These are phyloP conservation scores for Metellina segmentata DNA, from an alignment of 2,888 invertebrate genomes.

Conservation along the genomic window DNA sequence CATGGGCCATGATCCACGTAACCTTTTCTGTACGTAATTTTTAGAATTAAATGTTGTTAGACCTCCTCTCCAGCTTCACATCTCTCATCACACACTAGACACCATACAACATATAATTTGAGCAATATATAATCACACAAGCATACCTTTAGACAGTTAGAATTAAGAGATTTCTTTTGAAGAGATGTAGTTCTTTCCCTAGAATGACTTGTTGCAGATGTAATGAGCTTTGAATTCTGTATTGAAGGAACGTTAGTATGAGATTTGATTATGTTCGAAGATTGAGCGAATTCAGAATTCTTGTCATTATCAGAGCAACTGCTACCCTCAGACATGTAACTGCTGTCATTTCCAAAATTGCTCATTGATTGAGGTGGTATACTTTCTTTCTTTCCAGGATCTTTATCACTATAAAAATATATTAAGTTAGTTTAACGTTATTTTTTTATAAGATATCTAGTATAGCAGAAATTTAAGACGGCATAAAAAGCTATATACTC, in stretches of 20 bases:
- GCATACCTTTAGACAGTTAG: neutral
- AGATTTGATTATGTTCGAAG: neutral
- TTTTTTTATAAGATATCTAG: neutral
- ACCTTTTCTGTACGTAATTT: too few species aligned
- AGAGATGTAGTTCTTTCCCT: neutral
- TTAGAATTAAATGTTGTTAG: too few species aligned
- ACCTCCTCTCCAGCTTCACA: too few species aligned
- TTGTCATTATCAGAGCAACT: constrained; percentile 42
- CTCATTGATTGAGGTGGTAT: too few species aligned
- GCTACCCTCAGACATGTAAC: constrained; percentile 52
- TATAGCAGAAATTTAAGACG: neutral
- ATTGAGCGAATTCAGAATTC: neutral
- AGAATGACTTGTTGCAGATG: neutral
- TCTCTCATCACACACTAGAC: too few species aligned
- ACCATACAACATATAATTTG: too few species aligned
- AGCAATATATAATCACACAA: neutral
- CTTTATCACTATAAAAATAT: neutral
- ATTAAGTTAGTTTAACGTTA: neutral
- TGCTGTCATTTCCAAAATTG: constrained; percentile 24
- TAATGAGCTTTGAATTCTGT: neutral
- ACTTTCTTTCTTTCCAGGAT: neutral
- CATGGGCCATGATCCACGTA: too few species aligned
- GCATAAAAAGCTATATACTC: neutral
- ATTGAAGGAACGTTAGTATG: neutral
- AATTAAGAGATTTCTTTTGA: neutral